phyloP scores from a whole-genome alignment of 2,113 vertebrate genomes.

The Cygnus atratus region DNA sequence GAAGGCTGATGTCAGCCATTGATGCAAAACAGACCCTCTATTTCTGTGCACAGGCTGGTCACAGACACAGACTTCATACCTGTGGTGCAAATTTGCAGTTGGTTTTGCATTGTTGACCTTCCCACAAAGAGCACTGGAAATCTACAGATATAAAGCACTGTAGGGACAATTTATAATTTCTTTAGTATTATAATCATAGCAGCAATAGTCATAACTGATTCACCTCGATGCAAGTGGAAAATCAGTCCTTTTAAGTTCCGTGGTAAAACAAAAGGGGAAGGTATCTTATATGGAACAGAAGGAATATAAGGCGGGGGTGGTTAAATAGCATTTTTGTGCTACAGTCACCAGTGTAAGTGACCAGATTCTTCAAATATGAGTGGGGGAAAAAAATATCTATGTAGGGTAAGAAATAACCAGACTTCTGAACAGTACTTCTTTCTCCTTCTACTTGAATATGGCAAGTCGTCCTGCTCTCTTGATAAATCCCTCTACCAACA shows the following conservation, averaged over 20 bases:
- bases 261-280: background rate
- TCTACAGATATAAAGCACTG: background rate
- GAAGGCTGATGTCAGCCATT: background rate
- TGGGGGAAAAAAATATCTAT: background rate
- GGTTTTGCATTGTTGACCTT: background rate
- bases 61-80: background rate
- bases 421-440: background rate
- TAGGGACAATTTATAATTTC: background rate
- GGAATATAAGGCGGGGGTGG: background rate
- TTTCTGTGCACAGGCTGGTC: background rate
- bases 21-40: background rate
- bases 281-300: background rate
- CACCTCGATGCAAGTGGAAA: background rate
- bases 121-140: background rate
- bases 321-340: background rate
- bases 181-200: background rate
- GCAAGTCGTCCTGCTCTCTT: background rate
- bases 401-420: background rate
- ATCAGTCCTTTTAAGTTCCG: background rate
- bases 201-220: background rate
- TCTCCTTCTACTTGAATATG: background rate
- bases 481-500: background rate
- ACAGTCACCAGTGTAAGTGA: background rate
- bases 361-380: background rate
- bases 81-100: background rate